These are phyloP conservation scores for Syngnathus floridae DNA, from an alignment of 2,113 vertebrate species.

Conservation along the genomic window DNA sequence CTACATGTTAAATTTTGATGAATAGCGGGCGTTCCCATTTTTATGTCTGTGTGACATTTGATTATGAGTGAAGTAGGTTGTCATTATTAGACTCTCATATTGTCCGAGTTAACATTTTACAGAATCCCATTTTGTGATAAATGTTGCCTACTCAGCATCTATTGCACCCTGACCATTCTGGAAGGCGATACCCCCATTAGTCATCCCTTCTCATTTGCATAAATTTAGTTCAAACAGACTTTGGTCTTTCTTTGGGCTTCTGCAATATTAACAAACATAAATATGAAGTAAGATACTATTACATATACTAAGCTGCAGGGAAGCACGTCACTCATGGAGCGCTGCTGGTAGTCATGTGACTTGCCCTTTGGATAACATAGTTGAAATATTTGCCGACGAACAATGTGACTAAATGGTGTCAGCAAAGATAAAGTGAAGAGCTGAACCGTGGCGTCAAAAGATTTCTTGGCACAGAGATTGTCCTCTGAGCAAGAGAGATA, in stretches of 20 bases:
- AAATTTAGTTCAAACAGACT: too few relatives aligned
- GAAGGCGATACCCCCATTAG: too few relatives aligned
- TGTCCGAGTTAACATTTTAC: too few relatives aligned
- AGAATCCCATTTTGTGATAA: too few relatives aligned
- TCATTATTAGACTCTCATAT: too few relatives aligned
- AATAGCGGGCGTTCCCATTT: too few relatives aligned
- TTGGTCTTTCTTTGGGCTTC: not conserved
- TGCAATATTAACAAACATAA: not conserved
- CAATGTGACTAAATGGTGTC: not conserved
- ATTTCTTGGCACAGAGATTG: not conserved
- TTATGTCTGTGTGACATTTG: too few relatives aligned
- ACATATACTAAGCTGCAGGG: not conserved
- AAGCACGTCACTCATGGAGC: not conserved
- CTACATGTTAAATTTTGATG: too few relatives aligned
- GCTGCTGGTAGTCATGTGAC: conserved; percentile 5
- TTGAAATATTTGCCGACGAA: conserved; percentile 14
- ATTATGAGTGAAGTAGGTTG: too few relatives aligned
- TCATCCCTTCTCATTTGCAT: too few relatives aligned
- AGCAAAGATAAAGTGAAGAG: not conserved
- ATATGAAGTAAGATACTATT: not conserved
- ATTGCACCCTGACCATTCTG: too few relatives aligned
- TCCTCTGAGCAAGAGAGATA: not conserved
- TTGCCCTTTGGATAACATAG: conserved; percentile 8
- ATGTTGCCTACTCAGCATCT: too few relatives aligned
- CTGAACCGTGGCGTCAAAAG: not conserved